Evolutionary conservation across 2,113 vertebrate genomes (phyloP).

Genomic region (Tragulus kanchil): DNA sequence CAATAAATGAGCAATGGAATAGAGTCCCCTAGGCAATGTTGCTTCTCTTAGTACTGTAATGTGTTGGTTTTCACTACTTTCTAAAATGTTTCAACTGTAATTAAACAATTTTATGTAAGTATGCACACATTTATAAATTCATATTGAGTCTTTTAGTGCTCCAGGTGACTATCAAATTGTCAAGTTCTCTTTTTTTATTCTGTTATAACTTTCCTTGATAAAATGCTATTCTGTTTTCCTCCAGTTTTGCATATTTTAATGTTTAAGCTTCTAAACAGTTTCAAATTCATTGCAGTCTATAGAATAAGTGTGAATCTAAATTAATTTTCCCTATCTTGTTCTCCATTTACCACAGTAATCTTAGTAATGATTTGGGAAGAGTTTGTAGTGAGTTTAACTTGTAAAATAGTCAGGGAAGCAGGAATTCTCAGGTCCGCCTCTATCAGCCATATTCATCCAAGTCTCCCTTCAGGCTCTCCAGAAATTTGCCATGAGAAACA

Average conservation of each 20-base stretch:
- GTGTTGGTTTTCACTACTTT: constrained; percentile 48
- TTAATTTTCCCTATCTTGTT: not conserved
- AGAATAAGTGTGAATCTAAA: not conserved
- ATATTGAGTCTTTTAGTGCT: constrained; percentile 1
- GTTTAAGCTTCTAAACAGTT: not conserved
- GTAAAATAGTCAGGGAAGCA: not conserved
- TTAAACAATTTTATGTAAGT: constrained; percentile 38
- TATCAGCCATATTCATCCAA: not conserved
- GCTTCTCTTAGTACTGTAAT: not conserved
- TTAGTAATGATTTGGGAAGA: not conserved
- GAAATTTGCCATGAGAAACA: not conserved
- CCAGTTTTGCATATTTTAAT: not conserved
- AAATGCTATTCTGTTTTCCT: not conserved
- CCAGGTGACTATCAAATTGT: not conserved
- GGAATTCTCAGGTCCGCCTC: not conserved
- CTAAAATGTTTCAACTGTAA: constrained; percentile 58
- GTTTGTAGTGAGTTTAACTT: not conserved
- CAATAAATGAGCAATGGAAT: not conserved
- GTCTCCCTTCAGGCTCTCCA: not conserved
- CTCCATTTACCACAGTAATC: not conserved
- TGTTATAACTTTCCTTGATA: not conserved
- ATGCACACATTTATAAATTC: constrained; percentile 29
- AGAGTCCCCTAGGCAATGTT: not conserved
- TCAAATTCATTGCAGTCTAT: not conserved
- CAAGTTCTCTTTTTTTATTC: constrained; percentile 26